Evolutionary conservation across 1,140 invertebrate genomes (phyloP).

Genomic region (Penaeus chinensis): DNA sequence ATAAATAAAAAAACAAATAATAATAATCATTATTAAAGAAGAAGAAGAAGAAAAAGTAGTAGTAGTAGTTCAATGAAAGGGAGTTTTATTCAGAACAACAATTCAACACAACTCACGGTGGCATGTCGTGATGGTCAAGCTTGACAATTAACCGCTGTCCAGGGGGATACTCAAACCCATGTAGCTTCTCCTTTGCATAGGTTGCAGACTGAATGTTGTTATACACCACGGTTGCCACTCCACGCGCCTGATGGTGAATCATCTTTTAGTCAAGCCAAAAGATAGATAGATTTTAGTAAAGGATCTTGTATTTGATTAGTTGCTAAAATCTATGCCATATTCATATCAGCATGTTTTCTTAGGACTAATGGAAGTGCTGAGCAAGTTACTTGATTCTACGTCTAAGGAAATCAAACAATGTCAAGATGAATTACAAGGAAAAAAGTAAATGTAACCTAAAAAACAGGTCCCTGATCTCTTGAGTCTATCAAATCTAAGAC

Average conservation of each 20-base stretch:
- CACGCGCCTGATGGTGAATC: conserved; percentile 64
- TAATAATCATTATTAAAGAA: not conserved
- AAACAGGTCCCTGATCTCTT: too few species aligned
- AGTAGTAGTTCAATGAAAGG: too few species aligned
- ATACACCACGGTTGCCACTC: conserved; percentile 77
- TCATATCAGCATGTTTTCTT: not conserved
- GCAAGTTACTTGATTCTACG: too few species aligned
- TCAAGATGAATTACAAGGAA: too few species aligned
- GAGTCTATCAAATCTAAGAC: too few species aligned
- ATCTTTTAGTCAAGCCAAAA: conserved; percentile 37
- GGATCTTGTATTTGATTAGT: too few species aligned
- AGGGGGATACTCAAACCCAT: conserved; percentile 89
- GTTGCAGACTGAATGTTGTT: conserved; percentile 80
- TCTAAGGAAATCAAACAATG: too few species aligned
- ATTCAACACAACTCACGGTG: conserved; percentile 38
- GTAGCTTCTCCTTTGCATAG: conserved; percentile 84
- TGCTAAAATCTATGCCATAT: not conserved
- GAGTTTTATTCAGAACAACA: not conserved
- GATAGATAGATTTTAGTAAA: not conserved
- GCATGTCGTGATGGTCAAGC: conserved; percentile 70
- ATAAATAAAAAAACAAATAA: too few species aligned
- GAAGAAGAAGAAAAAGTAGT: not conserved
- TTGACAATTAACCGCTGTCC: conserved; percentile 84
- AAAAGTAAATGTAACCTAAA: too few species aligned
- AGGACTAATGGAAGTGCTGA: too few species aligned